phyloP scores from a whole-genome alignment of 2,113 vertebrate genomes.

The Seriola rivoliana region DNA sequence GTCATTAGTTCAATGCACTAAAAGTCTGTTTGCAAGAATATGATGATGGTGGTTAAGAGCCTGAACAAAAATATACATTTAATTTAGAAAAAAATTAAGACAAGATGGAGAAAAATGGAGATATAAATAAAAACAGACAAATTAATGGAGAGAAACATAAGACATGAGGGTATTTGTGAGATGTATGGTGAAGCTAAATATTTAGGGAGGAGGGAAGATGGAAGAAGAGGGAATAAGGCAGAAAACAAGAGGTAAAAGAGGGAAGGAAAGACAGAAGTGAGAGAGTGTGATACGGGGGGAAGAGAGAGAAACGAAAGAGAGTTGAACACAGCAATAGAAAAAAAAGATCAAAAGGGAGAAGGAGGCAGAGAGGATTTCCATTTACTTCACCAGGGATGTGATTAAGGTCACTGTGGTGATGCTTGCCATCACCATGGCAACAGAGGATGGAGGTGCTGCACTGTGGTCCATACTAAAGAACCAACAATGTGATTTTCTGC shows the following conservation, averaged over 20 bases:
- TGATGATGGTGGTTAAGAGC: no score
- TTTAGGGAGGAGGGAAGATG: no score
- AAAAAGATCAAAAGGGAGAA: slow-evolving; percentile 19
- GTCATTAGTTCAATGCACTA: no score
- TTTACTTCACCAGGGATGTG: slow-evolving; percentile 37
- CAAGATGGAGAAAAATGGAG: no score
- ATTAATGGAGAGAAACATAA: no score
- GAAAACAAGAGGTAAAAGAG: neutral
- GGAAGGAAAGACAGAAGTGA: neutral
- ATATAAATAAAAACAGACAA: no score
- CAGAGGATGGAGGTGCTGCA: neutral
- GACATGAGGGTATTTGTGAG: no score
- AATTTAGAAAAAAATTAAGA: no score
- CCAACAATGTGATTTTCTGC: slow-evolving; percentile 27
- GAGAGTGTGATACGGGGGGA: no score
- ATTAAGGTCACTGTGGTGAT: slow-evolving; percentile 53
- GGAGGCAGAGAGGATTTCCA: slow-evolving; percentile 31
- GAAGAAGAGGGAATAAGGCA: neutral
- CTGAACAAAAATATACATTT: no score
- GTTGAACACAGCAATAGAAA: neutral
- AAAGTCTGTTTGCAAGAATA: no score
- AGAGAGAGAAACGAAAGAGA: neutral
- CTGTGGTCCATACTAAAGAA: slow-evolving; percentile 5
- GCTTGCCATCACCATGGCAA: slow-evolving; percentile 60
- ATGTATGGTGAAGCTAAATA: no score